Percentiles rank a stretch among this genome's conserved stretches.
Evolutionary conservation across 2,797 vertebrate species (phyloP).

Genomic region (Lepidocolaptes lacrymiger): DNA sequence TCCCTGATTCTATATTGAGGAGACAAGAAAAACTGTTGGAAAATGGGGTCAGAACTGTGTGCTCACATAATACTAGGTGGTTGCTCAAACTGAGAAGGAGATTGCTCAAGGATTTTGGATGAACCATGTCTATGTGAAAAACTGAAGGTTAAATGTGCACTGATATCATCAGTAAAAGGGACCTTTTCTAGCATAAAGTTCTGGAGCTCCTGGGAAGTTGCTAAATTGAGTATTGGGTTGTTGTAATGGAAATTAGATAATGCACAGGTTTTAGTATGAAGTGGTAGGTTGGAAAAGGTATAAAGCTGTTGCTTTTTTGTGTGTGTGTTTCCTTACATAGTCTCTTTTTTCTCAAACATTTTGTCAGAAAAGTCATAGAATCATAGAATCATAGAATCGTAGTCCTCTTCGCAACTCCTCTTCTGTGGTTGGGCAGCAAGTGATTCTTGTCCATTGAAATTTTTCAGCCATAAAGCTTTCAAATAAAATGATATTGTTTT

Average conservation of each 20-base stretch:
- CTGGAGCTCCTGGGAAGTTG: too few species aligned
- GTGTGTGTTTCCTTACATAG: neutral
- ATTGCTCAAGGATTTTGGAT: too few species aligned
- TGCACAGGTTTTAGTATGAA: neutral
- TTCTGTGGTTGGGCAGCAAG: neutral
- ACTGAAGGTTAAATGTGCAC: too few species aligned
- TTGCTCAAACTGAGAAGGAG: too few species aligned
- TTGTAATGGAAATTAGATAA: neutral
- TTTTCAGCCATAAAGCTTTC: neutral
- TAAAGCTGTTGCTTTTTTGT: neutral
- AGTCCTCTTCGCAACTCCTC: neutral
- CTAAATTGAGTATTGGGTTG: neutral
- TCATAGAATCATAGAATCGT: neutral
- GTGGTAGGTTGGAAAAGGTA: neutral
- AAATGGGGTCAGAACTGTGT: too few species aligned
- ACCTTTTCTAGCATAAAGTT: too few species aligned
- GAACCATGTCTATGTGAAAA: too few species aligned
- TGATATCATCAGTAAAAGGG: too few species aligned
- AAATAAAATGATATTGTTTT: neutral
- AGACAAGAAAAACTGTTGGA: too few species aligned
- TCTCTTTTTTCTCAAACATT: neutral
- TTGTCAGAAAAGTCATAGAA: neutral
- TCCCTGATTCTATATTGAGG: too few species aligned
- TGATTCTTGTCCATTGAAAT: neutral
- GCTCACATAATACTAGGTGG: too few species aligned